Evolutionary conservation across 2,888 invertebrate genomes (phyloP), one percentile per base, ranked within the genome.

Genomic region (Meliscaeva auricollis): DNA sequence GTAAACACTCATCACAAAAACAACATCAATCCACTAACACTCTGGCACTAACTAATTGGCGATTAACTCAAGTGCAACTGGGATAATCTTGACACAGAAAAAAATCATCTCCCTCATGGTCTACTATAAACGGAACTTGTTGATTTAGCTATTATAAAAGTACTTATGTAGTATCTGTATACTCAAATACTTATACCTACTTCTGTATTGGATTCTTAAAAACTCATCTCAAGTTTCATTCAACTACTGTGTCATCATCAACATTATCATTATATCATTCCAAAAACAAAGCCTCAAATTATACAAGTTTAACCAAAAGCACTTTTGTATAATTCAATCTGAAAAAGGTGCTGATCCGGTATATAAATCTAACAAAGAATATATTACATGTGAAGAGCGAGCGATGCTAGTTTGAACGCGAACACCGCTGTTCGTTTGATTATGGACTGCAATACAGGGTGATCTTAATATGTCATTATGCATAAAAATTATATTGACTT

Each of bases 61-160:
- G 76, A 80, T 80, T 76, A 84, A 72, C 75, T 84, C 66, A 80
- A 84, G 77, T 69, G 68, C 68, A 13, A 72, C 58, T 68, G 52
- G 66, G 60, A 76, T 38, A 20, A n/a, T 80, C 84, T 84, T 79
- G 84, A 84, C 84, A 84, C 72, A n/a, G n/a, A n/a, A n/a, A n/a
- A n/a, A 38, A 6, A 17, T 35, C 7, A 72, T 60, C 72, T 66
- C 35, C 58, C 60, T 6, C 44, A n/a, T 15, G 3, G 64, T 20
- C 13, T 41, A 56, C 78, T 64, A 44, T 52, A 75, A 75, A 50
- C 64, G 62, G n/a, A n/a, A n/a, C n/a, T 30, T 62, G 0, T 54
- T 9, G 15, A 2, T 13, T 9, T 41, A 11, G 13, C 2, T 48
- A 2, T 7, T 46, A 66, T 38, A 17, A 8, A 22, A 26, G 20